Evolutionary conservation across 1,140 invertebrate species (phyloP), one percentile per base, ranked within the genome.

Genomic region (Thrips palmi): DNA sequence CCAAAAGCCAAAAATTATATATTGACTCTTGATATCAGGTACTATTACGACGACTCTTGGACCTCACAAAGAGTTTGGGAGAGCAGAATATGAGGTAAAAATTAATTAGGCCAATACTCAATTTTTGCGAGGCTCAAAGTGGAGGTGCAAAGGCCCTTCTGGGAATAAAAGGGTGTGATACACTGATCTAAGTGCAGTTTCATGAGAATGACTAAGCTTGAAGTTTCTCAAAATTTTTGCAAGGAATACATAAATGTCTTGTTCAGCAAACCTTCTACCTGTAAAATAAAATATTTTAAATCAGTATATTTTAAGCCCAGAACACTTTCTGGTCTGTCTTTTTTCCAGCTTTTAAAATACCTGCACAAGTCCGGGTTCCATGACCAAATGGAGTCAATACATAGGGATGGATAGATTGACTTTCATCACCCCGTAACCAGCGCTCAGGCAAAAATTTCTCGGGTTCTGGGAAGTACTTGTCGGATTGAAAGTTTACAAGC

Each of bases 311-410:
- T n/a, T n/a, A n/a, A n/a, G n/a, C n/a, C n/a, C n/a, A n/a, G n/a
- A n/a, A n/a, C n/a, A n/a, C n/a, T 31, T 5, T 17, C 21, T 12
- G 1, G 18, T 21, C n/a, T 15, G 14, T 21, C n/a, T 21, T 24
- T 30, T 1, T 27, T 8, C 15, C 12, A 18, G 11, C 21, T 21
- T 4, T 21, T 7, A 17, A 28, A 20, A 42, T 40, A 50, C 49
- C 49, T 18, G 46, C 41, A 40, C 49, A 48, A 28, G 47, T 54
- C 48, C 42, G 21, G 22, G 51, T 46, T 8, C 70, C 70, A 45
- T 61, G 60, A 4, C 70, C 70, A 56, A 72, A 74, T 3, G 69
- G 64, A 6, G 67, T 55, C 2, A 67, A 43, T 2, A 63, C 33
- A 42, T 58, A 68, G 1, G 63, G 64, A 47, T 65, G 48, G 41